Conservation (phyloP, 2,888 invertebrate genomes). For the Rhingia rostrata region DNA sequence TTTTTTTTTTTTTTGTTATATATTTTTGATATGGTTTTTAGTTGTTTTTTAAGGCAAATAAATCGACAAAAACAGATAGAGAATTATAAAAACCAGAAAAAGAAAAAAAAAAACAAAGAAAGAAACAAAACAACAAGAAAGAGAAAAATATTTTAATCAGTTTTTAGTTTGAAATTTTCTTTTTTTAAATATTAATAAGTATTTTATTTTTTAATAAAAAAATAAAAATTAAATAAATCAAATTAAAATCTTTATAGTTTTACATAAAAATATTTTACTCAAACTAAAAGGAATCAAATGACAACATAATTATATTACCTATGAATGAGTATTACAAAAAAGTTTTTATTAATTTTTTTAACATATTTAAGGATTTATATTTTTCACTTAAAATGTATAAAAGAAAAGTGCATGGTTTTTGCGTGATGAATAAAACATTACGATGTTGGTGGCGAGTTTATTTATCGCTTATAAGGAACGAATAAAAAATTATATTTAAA, state of each 20-base stretch:
- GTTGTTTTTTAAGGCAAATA: conserved; percentile 70
- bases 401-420: conserved; percentile 22
- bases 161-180: conserved; percentile 18
- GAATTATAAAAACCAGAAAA: conserved; percentile 52
- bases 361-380: conserved; percentile 7
- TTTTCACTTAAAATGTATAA: conserved; percentile 8
- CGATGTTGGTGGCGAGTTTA: conserved; percentile 1
- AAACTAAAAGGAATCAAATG: conserved; percentile 16
- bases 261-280: conserved; percentile 15
- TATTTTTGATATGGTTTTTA: conserved; percentile 41
- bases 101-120: conserved; percentile 42
- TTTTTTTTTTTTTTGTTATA: conserved; percentile 47
- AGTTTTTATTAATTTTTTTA: background rate
- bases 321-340: conserved; percentile 12
- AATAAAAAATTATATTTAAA: conserved; percentile 5
- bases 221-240: conserved; percentile 8
- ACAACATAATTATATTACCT: conserved; percentile 13
- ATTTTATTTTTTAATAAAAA: conserved; percentile 36
- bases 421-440: background rate
- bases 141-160: conserved; percentile 69
- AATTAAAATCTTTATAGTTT: conserved; percentile 21
- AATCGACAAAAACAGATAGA: conserved; percentile 61
- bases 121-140: conserved; percentile 58
- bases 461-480: conserved; percentile 9
- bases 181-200: conserved; percentile 22